Conservation (phyloP, 2,113 vertebrate species). For the Epinephelus moara region DNA sequence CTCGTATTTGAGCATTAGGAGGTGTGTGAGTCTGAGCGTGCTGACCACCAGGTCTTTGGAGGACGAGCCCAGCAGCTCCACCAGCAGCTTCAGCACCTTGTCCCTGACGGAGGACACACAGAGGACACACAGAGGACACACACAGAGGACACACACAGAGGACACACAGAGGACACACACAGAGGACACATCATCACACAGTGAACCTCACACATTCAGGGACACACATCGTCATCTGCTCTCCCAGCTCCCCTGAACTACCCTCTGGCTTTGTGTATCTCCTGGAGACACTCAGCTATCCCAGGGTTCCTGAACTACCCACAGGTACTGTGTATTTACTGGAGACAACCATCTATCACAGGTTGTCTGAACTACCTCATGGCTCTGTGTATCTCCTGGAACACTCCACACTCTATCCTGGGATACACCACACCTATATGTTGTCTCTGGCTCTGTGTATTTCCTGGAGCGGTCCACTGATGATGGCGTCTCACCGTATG, state of each 20-base stretch:
- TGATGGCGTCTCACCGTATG: slow-evolving; percentile 74
- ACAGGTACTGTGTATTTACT: neutral
- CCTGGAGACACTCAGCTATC: too few species aligned
- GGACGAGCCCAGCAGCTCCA: slow-evolving; percentile 88
- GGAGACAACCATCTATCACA: neutral
- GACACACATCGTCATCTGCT: too few species aligned
- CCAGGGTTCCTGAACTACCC: too few species aligned
- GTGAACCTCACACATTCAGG: too few species aligned
- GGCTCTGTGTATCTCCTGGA: neutral
- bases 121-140: too few species aligned
- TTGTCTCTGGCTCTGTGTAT: neutral
- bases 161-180: fast-evolving
- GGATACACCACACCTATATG: too few species aligned
- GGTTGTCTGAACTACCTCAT: too few species aligned
- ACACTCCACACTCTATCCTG: too few species aligned
- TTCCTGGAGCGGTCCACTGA: neutral
- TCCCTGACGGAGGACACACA: slow-evolving; percentile 80
- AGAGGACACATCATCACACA: too few species aligned
- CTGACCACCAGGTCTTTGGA: slow-evolving; percentile 84
- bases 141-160: neutral
- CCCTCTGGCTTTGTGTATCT: too few species aligned
- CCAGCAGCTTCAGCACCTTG: slow-evolving; percentile 90
- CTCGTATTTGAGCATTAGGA: slow-evolving; percentile 88
- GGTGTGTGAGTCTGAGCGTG: slow-evolving; percentile 87
- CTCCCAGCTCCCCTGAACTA: too few species aligned